phyloP scores from a whole-genome alignment of 2,888 invertebrate genomes.

The Pachliopta kotzebuea region DNA sequence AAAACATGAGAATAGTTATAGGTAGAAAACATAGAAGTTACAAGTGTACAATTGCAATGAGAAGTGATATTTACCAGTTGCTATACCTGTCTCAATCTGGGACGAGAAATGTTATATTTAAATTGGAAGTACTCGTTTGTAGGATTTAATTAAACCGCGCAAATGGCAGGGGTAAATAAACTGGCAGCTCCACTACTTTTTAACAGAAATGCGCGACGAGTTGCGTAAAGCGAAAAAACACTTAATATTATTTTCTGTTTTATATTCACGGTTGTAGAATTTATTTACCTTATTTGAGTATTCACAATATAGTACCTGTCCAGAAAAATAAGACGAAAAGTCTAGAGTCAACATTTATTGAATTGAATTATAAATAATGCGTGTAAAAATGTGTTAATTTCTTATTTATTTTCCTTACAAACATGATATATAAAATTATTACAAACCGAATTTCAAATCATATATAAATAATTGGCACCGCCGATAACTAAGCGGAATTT shows the following conservation, averaged over 20 bases:
- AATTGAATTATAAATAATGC: too few species aligned
- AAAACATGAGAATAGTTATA: neutral
- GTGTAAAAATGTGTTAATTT: too few species aligned
- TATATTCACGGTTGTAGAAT: neutral
- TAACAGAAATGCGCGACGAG: constrained; percentile 10
- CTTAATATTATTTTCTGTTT: neutral
- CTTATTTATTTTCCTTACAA: too few species aligned
- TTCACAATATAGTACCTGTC: too few species aligned
- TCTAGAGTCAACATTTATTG: too few species aligned
- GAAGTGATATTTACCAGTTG: constrained; percentile 2
- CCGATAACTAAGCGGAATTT: too few species aligned
- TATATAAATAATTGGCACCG: too few species aligned
- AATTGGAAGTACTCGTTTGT: constrained; percentile 14
- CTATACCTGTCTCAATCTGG: constrained; percentile 8
- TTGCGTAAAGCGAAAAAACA: neutral
- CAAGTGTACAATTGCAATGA: too few species aligned
- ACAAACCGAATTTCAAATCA: too few species aligned
- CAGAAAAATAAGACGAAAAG: too few species aligned
- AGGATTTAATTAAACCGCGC: constrained; percentile 27
- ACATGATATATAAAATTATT: too few species aligned
- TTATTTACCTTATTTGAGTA: neutral
- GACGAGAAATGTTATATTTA: constrained; percentile 16
- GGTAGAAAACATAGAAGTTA: neutral
- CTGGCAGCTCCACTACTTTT: constrained; percentile 1
- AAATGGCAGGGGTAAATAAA: constrained; percentile 19